Base-by-base conservation (phyloP, 2,113 vertebrate genomes). In the Planiliza haematocheilus region DNA sequence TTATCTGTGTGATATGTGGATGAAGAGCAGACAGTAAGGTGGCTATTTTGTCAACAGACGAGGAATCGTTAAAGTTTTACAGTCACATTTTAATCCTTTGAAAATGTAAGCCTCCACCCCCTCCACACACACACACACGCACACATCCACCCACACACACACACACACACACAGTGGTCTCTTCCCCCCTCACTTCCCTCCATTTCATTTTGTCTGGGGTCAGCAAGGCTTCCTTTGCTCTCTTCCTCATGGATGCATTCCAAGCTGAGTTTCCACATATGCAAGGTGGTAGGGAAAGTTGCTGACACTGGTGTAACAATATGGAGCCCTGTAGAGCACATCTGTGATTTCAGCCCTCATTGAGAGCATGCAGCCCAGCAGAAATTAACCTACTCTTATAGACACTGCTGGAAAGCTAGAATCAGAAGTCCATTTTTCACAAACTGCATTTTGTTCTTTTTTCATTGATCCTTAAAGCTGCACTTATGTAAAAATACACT, bases 241-340 rank as follows among this genome's bases (percentile, higher is more conserved):
- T 86, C 86, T 71, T 89, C 84, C 90, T 91, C 82, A 70, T 91
- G 88, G 91, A 90, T 88, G 90, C 73, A 21, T 85, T 90, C 82
- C 89, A 90, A 80, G 74, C 90, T 79, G 90, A 91, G 76, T 82
- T 86, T 83, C 71, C 86, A 84, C 91, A 91, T 93, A 93, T 93
- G 90, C 87, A 88, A 72, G 85, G 71, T 92, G 87, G 71, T 90
- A 56, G 67, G 67, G 77, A 87, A 93, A 93, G 84, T 81, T 92
- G 93, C 92, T 93, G 93, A 93, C 83, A 84, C 78, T 39, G 56
- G 78, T 70, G 86, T 86, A 89, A 90, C 86, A 88, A 71, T 84
- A 79, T 68, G 78, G 88, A 91, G 86, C 92, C 91, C 93, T 75
- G 88, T 82, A 73, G 91, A 91, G 90, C 91, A 92, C 93, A 93